Percentiles rank a stretch among this genome's conserved stretches.
Conservation (phyloP, 2,113 vertebrate genomes). For the Dipodomys ordii region DNA sequence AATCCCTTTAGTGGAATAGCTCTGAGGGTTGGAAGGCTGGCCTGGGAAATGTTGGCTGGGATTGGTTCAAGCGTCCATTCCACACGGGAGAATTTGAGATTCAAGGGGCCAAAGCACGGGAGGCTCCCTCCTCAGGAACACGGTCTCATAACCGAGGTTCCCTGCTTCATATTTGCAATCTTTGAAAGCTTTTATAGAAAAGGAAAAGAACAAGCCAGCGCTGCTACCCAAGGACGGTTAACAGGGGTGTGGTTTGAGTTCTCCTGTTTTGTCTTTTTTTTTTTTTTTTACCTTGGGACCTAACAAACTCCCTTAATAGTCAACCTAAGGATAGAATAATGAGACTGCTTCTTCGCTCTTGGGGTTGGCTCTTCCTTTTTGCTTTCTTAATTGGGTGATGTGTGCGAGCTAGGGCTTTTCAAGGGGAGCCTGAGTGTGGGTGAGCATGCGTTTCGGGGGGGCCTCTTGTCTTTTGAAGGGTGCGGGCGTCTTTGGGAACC, state of each 20-base stretch:
- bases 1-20: background rate
- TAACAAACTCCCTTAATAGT: conserved; percentile 22
- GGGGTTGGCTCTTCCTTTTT: background rate
- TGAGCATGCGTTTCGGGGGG: background rate
- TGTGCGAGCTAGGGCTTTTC: background rate
- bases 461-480: conserved; percentile 34
- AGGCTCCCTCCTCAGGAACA: background rate
- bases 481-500: conserved; percentile 37
- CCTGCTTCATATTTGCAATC: background rate
- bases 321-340: background rate
- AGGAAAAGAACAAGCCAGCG: conserved; percentile 3
- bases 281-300: background rate
- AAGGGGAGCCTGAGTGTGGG: background rate
- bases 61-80: background rate
- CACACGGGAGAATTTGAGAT: background rate
- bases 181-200: background rate
- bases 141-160: background rate
- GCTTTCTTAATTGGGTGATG: background rate
- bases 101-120: background rate
- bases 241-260: background rate
- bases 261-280: background rate
- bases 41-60: background rate
- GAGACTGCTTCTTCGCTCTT: conserved; percentile 4
- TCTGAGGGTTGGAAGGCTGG: background rate
- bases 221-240: conserved; percentile 20